Evolutionary conservation across 1,140 invertebrate genomes (phyloP), one percentile per base, ranked within the genome.

Genomic region (Sycophaga agraensis): DNA sequence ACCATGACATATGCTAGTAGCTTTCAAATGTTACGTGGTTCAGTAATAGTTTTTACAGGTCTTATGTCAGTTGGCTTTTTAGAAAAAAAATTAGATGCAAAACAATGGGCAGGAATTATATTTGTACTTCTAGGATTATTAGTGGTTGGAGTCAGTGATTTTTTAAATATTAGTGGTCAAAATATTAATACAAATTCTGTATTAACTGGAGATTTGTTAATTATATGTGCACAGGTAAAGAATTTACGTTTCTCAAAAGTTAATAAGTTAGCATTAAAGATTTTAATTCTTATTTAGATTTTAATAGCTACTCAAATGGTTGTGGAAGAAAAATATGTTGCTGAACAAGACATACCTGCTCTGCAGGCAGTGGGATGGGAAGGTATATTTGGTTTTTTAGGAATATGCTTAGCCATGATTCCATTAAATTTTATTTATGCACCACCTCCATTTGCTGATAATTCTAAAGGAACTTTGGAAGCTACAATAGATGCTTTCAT

Each of bases 11-110:
- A 91, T 76, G 91, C 92, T 1, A 96, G 93, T 56, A 96, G 93
- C 72, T 98, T 97, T 76, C 96, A 98, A 83, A 98, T 98, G 96
- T 88, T 98, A 66, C 83, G 96, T 84, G 94, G 93, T 87, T 88
- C 95, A 63, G 89, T 97, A 0, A 96, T 98, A 61, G 84, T 98
- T 8, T 99, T 98, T 78, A 96, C 96, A 40, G 94, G 91, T 3
- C 74, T 97, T 9, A 81, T 97, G 0, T 97, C 95, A 21, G 89
- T 93, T n/a, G 89, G 87, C 26, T 97, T 97, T 76, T 82, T 98
- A 3, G 82, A 90, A 16, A 83, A 89, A 63, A 83, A 82, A 45
- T 83, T 95, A 26, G 84, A 82, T 57, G 72, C 66, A 14, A 84
- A 84, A 64, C 87, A 97, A 81, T 98, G 95, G 94, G 66, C 84